These are phyloP conservation scores for human DNA, from an alignment of 2,113 vertebrate species.

Conservation along the genomic window GRCh38 chr5:167172001-167172500, in stretches of 20 bases:
- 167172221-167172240: not conserved
- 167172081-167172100: not conserved
- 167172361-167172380: not conserved
- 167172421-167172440: not conserved
- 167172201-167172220: not conserved
- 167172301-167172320: not conserved
- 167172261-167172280: not conserved
- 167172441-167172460: not conserved
- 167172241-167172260: not conserved
- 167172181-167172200: not conserved
- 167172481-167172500: not conserved
- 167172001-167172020: not conserved
- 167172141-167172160: not conserved
- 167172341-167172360: not conserved
- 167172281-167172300: not conserved
- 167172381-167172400: not conserved
- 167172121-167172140: not conserved
- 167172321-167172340: not conserved
- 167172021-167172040: not conserved
- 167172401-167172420: not conserved
- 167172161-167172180: not conserved
- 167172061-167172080: not conserved
- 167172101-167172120: not conserved
- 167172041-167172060: not conserved
- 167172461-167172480: fast-evolving